Percentiles rank a stretch among this genome's conserved stretches.
Evolutionary conservation across 2,888 invertebrate species (phyloP).

Genomic region (Hydraecia micacea): DNA sequence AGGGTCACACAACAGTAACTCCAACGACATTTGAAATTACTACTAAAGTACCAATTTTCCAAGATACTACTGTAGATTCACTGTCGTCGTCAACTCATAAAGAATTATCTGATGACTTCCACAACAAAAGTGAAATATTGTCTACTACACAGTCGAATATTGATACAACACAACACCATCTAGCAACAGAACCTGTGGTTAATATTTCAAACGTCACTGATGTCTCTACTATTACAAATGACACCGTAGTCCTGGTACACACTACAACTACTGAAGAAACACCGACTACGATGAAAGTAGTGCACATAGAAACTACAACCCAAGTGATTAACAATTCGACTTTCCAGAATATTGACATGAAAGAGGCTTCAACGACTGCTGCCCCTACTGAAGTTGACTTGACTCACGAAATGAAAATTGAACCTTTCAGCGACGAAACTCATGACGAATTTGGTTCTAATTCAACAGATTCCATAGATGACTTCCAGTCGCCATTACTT

Average conservation of each 20-base stretch:
- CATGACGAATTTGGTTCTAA: slow-evolving; percentile 69
- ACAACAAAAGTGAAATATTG: slow-evolving; percentile 40
- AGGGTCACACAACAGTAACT: slow-evolving; percentile 68
- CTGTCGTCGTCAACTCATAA: slow-evolving; percentile 12
- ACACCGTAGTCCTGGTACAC: slow-evolving; percentile 34
- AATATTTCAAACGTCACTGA: slow-evolving; percentile 41
- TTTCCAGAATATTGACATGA: slow-evolving; percentile 17
- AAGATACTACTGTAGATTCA: slow-evolving; percentile 62
- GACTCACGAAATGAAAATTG: slow-evolving; percentile 42
- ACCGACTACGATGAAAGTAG: slow-evolving; percentile 49
- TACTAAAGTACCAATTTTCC: slow-evolving; percentile 76
- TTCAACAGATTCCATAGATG: slow-evolving; percentile 76
- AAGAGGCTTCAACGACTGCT: slow-evolving; percentile 25
- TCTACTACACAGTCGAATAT: slow-evolving; percentile 39
- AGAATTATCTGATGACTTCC: slow-evolving; percentile 35
- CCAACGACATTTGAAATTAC: slow-evolving; percentile 77
- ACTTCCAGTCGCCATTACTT: slow-evolving; percentile 85
- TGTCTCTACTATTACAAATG: slow-evolving; percentile 13
- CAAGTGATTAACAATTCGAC: slow-evolving; percentile 35
- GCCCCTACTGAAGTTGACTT: slow-evolving; percentile 15
- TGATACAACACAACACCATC: slow-evolving; percentile 40
- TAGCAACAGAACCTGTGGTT: slow-evolving; percentile 38
- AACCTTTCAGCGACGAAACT: slow-evolving; percentile 42
- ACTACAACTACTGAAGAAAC: slow-evolving; percentile 43
- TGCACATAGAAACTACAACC: slow-evolving; percentile 26